These are phyloP conservation scores for Eristalis pertinax DNA, from an alignment of 2,888 invertebrate genomes.

Conservation along the genomic window DNA sequence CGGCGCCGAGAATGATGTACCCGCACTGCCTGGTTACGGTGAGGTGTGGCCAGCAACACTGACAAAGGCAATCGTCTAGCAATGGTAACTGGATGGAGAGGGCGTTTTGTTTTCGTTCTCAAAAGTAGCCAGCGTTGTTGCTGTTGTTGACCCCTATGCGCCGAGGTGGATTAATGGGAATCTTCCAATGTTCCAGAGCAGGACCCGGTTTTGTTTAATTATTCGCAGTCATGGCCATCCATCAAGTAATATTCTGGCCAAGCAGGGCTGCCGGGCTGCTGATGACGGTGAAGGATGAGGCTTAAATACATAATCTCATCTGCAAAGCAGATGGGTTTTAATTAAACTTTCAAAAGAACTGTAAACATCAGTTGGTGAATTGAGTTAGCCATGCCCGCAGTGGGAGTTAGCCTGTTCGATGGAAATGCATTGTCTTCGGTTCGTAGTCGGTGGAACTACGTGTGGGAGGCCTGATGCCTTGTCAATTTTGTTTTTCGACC, in stretches of 20 bases:
- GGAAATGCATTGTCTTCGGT: background rate
- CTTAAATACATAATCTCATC: background rate
- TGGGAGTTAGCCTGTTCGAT: background rate
- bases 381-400: background rate
- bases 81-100: background rate
- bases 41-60: background rate
- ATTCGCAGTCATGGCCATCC: conserved; percentile 34
- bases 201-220: conserved; percentile 30
- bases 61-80: conserved; percentile 18
- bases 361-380: conserved; percentile 16
- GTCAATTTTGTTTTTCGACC: background rate
- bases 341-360: conserved; percentile 43
- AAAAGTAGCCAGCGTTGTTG: background rate
- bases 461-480: background rate
- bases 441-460: too few relatives aligned
- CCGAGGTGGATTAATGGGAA: conserved; percentile 17
- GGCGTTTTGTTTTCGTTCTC: background rate
- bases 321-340: conserved; percentile 17
- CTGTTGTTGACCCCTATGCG: conserved; percentile 41
- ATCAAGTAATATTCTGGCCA: background rate
- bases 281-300: background rate
- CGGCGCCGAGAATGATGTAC: conserved; percentile 41
- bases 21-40: background rate
- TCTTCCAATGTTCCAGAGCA: conserved; percentile 23
- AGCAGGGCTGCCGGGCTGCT: background rate